Base-by-base conservation (phyloP, 2,113 vertebrate genomes). In the Hyla sarda region DNA sequence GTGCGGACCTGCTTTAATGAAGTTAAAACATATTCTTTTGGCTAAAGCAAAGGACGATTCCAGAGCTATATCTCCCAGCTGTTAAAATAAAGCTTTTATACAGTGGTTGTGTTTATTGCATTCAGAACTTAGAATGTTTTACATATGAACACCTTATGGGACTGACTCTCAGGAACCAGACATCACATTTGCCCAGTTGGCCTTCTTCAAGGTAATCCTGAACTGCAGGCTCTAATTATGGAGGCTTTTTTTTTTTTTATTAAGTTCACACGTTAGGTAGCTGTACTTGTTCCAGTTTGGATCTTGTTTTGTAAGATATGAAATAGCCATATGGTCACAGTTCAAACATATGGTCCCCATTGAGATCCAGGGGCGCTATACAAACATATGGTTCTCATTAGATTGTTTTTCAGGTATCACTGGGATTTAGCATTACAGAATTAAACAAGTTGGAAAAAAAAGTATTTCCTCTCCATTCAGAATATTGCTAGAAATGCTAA, bases 341-440 rank as follows among this genome's bases (percentile, higher is more conserved):
- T 52, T 52, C 48, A 52, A 30, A 76, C 74, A 76, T 76, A 77
- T 65, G 78, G 78, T 81, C 58, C 56, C 56, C 25, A 62, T 41
- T 47, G 37, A 81, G 56, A 65, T 65, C 34, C 50, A n/a, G 19
- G 77, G 77, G 78, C 37, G 56, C 34, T 28, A 16, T 65, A 8
- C 32, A 65, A 81, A 47, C 34, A 58, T 41, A 41, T 62, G 54
- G 17, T 16, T 45, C 54, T 41, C 32, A 62, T 80, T 41, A 80
- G 16, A 21, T 60, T 9, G 23, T 4, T 80, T 21, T 80, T 80
- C 77, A 25, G 54, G 32, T 41, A 80, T 37, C 21, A 8, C 28
- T 41, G 52, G 54, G 32, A 80, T 60, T 80, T 62, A 37, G 56
- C n/a, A 8, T 23, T 76, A 76, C 45, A 17, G 10, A 21, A 76